Base-by-base conservation (phyloP, 1,140 invertebrate genomes). In the Zaprionus gabonicus region DNA sequence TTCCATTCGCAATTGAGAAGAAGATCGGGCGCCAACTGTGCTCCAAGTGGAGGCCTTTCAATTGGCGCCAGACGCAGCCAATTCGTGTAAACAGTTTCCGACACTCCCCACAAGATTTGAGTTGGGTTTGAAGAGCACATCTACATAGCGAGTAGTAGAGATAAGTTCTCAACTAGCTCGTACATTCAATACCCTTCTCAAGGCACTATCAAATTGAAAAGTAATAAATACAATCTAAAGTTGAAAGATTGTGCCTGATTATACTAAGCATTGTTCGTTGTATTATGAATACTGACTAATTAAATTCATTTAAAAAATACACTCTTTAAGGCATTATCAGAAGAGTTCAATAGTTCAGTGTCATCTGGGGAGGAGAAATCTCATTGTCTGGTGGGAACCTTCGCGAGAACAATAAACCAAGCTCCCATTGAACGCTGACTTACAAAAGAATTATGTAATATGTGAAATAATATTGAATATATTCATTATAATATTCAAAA, bases 401-500 rank as follows among this genome's bases (percentile, higher is more conserved):
- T 84, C 69, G 31, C 46, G 57, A 57, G 41, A 64, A 84, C 74
- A 84, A 81, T 81, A 78, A 70, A 58, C 62, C 41, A 70, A 64
- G 59, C 71, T 62, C 46, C 41, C 41, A 46, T 9, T 46, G 75
- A 66, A 55, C 55, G 46, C 38, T 55, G 72, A 73, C 55, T 62
- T 68, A 75, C 69, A 69, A 58, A 66, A 55, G 36, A 58, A 44
- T 74, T 74, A 31, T 74, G 71, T 74, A 74, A 74, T 58, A n/a
- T 55, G 55, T 55, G 46, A 38, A 57, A 57, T 64, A 66, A 58
- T 57, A 34, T 36, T 62, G 76, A 76, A 76, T 53, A 76, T 81
- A 70, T 75, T 58, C 66, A 77, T 65, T 67, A 66, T 69, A 80
- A 87, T 84, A 64, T 46, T 86, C 80, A 85, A 82, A 77, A 82